These are phyloP conservation scores for Papilio demoleus DNA, from an alignment of 2,888 invertebrate genomes.

Conservation along the genomic window DNA sequence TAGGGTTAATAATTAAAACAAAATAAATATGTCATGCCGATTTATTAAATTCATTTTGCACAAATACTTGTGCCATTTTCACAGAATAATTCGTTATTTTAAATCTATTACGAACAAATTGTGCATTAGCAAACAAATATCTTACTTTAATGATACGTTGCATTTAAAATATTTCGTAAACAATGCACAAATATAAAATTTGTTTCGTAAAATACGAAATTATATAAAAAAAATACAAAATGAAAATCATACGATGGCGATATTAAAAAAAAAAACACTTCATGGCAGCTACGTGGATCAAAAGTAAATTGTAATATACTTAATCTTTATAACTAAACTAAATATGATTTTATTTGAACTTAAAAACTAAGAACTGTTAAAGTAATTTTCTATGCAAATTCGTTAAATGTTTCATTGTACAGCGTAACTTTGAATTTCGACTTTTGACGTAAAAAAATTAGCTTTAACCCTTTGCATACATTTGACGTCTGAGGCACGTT, in stretches of 20 bases:
- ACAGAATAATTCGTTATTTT: slow-evolving; percentile 67
- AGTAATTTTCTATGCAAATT: slow-evolving; percentile 56
- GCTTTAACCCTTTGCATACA: too few species aligned
- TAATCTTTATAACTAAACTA: slow-evolving; percentile 53
- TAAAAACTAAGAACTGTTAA: slow-evolving; percentile 58
- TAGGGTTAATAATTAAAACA: slow-evolving; percentile 16
- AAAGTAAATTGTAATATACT: slow-evolving; percentile 46
- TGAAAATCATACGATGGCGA: slow-evolving; percentile 49
- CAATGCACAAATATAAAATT: slow-evolving; percentile 30
- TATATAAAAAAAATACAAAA: slow-evolving; percentile 51
- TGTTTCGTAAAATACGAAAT: slow-evolving; percentile 46
- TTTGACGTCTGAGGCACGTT: too few species aligned
- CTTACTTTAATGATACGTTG: slow-evolving; percentile 45
- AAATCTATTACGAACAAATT: slow-evolving; percentile 69
- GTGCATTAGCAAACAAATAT: slow-evolving; percentile 66
- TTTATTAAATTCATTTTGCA: slow-evolving; percentile 77
- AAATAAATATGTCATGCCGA: slow-evolving; percentile 52
- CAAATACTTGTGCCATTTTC: slow-evolving; percentile 72
- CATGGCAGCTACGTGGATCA: slow-evolving; percentile 43
- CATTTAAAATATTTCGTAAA: slow-evolving; percentile 17
- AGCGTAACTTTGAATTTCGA: slow-evolving; percentile 34
- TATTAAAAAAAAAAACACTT: slow-evolving; percentile 50
- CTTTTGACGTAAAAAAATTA: too few species aligned
- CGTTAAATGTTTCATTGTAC: slow-evolving; percentile 66
- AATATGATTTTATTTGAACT: slow-evolving; percentile 52